phyloP scores from a whole-genome alignment of 1,140 invertebrate genomes.

The Saccostrea cuccullata region DNA sequence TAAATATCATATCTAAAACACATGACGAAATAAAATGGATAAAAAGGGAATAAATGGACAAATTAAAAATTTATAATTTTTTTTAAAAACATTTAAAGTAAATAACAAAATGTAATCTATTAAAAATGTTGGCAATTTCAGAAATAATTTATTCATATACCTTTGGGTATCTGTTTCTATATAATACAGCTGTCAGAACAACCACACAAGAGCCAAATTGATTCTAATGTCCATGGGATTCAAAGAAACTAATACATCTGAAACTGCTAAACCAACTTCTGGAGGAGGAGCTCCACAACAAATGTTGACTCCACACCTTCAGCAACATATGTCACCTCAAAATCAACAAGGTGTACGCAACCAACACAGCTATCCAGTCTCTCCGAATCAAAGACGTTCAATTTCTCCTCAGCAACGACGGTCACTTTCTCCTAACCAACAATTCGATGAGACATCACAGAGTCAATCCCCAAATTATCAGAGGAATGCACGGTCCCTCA shows the following conservation, averaged over 20 bases:
- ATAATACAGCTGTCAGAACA: background rate
- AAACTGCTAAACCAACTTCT: background rate
- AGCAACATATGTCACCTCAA: background rate
- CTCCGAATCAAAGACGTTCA: background rate
- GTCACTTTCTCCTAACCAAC: background rate
- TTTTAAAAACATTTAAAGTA: background rate
- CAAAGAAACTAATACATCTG: background rate
- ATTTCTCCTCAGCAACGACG: background rate
- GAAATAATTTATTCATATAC: background rate
- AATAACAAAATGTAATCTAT: background rate
- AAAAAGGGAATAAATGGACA: background rate
- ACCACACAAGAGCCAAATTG: conserved; percentile 14
- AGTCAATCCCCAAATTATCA: background rate
- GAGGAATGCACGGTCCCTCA: background rate
- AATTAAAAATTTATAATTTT: background rate
- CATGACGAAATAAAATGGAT: background rate
- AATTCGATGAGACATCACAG: background rate
- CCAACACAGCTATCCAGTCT: background rate
- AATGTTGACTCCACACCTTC: background rate
- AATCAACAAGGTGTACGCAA: background rate
- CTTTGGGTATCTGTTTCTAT: background rate
- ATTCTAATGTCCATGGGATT: conserved; percentile 12
- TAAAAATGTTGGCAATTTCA: background rate
- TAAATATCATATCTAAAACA: background rate
- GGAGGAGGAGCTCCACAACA: background rate